Evolutionary conservation across 2,888 invertebrate species (phyloP), one percentile per base, ranked within the genome.

Genomic region (Hemicrepidius hirtus): DNA sequence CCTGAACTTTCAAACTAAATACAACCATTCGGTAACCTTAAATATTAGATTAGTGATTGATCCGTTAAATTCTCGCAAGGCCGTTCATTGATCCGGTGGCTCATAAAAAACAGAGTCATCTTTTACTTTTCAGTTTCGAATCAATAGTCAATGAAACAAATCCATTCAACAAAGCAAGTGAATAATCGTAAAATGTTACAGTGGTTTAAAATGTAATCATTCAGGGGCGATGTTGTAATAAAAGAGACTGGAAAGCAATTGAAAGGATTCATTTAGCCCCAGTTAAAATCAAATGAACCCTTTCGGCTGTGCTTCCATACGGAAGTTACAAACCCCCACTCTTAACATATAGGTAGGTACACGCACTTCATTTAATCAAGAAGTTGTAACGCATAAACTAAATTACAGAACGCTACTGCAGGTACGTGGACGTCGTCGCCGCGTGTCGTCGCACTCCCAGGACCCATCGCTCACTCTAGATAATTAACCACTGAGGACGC

Each of bases 351-450:
- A 53, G 28, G 32, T 24, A 28, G n/a, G n/a, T n/a, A n/a, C n/a
- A n/a, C n/a, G n/a, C 53, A 53, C 28, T 53, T 53, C 53, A 53
- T 53, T 53, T 53, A 53, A 53, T 53, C 53, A 53, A 20, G 53
- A 53, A 12, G 53, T 32, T 53, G 53, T 53, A 53, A 16, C 46
- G 46, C 46, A 18, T 46, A 53, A 53, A 53, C 53, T 53, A 53
- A 53, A 53, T 53, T 53, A 24, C 32, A 12, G 53, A 32, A 53
- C 4, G 32, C 13, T 53, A 49, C 3, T 49, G 40, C 1, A 49
- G 53, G 28, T 53, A 28, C 53, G 53, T 28, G 13, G 53, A 28
- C 28, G 53, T 12, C n/a, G n/a, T n/a, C n/a, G n/a, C n/a, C n/a
- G n/a, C n/a, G n/a, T n/a, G n/a, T n/a, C n/a, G n/a, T n/a, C 53